These are phyloP conservation scores for Prinia subflava DNA, from an alignment of 2,113 vertebrate genomes.

Conservation along the genomic window DNA sequence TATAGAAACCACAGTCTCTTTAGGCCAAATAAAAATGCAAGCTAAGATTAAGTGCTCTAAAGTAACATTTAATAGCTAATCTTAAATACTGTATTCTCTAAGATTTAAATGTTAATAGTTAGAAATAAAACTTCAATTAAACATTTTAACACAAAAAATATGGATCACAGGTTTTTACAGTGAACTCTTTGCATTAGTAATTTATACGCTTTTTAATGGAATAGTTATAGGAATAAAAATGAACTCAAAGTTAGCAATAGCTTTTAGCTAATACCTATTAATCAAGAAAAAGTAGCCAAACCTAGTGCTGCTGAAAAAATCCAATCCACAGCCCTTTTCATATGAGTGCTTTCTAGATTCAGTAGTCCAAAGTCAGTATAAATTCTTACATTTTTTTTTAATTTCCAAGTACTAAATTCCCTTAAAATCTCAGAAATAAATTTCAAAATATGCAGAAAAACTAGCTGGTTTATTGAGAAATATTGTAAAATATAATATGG, in stretches of 20 bases:
- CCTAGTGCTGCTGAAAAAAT: not conserved
- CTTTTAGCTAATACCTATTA: not conserved
- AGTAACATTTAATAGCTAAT: not conserved
- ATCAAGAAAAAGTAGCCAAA: not conserved
- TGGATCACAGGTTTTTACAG: not conserved
- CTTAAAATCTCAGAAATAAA: not conserved
- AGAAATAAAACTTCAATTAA: not conserved
- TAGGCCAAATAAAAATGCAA: not conserved
- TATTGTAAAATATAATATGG: not conserved
- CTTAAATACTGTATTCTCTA: not conserved
- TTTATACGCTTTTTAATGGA: not conserved
- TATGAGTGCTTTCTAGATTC: not conserved
- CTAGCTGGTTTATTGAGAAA: not conserved
- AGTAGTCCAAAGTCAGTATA: not conserved
- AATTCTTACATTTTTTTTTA: not conserved
- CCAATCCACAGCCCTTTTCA: not conserved
- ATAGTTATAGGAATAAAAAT: not conserved
- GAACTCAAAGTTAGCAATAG: not conserved
- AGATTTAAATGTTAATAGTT: not conserved
- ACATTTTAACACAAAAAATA: not conserved
- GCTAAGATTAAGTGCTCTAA: not conserved
- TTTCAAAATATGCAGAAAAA: not conserved
- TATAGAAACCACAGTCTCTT: not conserved
- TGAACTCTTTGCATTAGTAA: not conserved
- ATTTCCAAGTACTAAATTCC: not conserved